These are phyloP conservation scores for Dryococelus australis DNA, from an alignment of 2,888 invertebrate genomes.

Conservation along the genomic window DNA sequence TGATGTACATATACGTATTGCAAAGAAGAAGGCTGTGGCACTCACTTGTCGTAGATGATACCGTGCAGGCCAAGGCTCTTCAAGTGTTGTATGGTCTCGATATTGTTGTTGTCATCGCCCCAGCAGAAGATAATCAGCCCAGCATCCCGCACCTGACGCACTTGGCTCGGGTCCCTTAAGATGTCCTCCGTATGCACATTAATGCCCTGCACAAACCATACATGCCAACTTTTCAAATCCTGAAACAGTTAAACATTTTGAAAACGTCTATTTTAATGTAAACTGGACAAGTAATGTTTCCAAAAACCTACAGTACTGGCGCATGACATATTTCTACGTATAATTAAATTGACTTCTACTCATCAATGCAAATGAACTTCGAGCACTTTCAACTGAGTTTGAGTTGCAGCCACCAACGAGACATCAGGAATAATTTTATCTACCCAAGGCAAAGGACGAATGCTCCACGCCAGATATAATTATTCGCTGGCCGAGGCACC, in stretches of 20 bases:
- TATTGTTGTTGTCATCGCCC: conserved; percentile 96
- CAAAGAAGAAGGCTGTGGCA: too few species aligned
- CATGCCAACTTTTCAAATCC: too few species aligned
- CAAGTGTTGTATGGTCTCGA: conserved; percentile 81
- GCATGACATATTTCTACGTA: not conserved
- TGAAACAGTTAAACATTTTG: not conserved
- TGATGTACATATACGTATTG: too few species aligned
- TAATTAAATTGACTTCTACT: too few species aligned
- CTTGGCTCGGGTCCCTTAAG: conserved; percentile 81
- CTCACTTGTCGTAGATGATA: conserved; percentile 92
- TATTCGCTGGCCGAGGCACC: not conserved
- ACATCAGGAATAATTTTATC: too few species aligned
- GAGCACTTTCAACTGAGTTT: too few species aligned
- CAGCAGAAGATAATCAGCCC: conserved; percentile 94
- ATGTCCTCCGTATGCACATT: conserved; percentile 94
- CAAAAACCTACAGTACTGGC: too few species aligned
- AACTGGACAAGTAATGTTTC: too few species aligned
- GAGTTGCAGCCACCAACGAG: too few species aligned
- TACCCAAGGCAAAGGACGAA: too few species aligned
- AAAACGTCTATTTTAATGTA: not conserved
- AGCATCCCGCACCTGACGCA: conserved; percentile 78
- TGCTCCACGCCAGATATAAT: too few species aligned
- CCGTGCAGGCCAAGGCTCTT: conserved; percentile 93
- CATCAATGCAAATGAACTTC: too few species aligned
- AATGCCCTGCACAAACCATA: conserved; percentile 69